A percentile compares a stretch with the other conserved stretches of the same genome.
phyloP scores from a whole-genome alignment of 2,797 vertebrate genomes.

The Protosalanx chinensis region DNA sequence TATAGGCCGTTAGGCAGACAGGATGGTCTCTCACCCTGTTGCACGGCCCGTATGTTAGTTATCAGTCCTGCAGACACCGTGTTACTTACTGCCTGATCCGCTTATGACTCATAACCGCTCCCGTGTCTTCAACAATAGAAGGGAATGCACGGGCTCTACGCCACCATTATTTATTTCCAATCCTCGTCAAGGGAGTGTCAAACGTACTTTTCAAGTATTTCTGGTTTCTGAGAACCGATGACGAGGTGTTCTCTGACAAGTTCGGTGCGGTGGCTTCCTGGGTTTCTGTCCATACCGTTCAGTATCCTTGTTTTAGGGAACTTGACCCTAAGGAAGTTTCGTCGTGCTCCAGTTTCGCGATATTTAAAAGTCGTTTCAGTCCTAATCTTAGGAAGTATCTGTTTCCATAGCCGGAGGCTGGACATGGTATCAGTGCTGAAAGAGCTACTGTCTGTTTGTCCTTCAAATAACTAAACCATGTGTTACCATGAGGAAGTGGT shows the following conservation, averaged over 20 bases:
- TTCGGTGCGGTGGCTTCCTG: not conserved
- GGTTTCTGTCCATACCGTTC: not conserved
- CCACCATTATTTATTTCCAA: slow-evolving; percentile 43
- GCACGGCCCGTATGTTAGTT: slow-evolving; percentile 38
- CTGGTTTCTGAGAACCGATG: slow-evolving; percentile 42
- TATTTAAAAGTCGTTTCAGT: not conserved
- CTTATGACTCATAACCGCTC: slow-evolving; percentile 62
- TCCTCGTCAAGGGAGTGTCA: slow-evolving; percentile 29
- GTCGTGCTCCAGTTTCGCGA: too few species aligned
- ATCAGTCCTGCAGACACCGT: slow-evolving; percentile 44
- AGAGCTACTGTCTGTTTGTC: not conserved
- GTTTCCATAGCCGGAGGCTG: not conserved
- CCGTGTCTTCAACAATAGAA: slow-evolving; percentile 54
- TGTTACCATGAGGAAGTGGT: not conserved
- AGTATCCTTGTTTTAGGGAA: too few species aligned
- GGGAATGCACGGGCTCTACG: slow-evolving; percentile 32
- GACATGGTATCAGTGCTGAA: not conserved
- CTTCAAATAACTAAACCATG: not conserved
- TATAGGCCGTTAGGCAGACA: not conserved
- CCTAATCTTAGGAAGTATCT: not conserved
- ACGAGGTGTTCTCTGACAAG: not conserved
- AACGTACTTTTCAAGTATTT: slow-evolving; percentile 46
- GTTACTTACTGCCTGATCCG: slow-evolving; percentile 73
- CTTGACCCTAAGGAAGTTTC: not conserved
- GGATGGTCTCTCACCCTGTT: not conserved